Base-by-base conservation (phyloP, 92 coral and sea anemone species). In the Epizoanthus rinbou region DNA sequence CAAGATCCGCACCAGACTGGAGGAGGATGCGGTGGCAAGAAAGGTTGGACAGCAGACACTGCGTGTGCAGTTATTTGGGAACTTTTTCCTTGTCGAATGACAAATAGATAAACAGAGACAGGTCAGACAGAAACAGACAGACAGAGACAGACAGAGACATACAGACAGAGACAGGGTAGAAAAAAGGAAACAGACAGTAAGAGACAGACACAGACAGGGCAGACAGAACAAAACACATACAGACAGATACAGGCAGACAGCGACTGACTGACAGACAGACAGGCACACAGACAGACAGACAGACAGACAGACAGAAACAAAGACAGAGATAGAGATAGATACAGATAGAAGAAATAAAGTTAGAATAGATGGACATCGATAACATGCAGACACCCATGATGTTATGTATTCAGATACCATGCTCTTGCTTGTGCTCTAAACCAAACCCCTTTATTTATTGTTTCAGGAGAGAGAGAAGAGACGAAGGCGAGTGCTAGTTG, bases 401-500 rank as follows among this genome's bases (percentile, higher is more conserved):
- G 24, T 25, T n/a, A 28, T 63, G 68, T 16, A 23, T 50, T 1
- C 3, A 50, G 54, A 50, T 50, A 50, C 54, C 54, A 50, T 70
- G 56, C 57, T 17, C 31, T 13, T 13, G 14, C 11, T 47, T 73
- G 45, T 43, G 24, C 54, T 17, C 15, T 73, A 23, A 21, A 14
- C 6, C 15, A 3, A 10, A 13, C 39, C 43, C 23, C 0, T 3
- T 69, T 10, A 17, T 57, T 69, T 17, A 45, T 57, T 70, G 52
- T 43, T 69, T 4, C 57, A 95, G 98, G 98, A 95, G 82, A 74
- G 98, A 73, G 98, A 95, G 75, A 95, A 95, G 79, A 87, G 98
- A 75, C 88, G 98, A 71, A 86, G 98, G 33, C 64, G 98, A 25
- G 98, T 95, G 62, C 87, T 95, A 66, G 87, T 95, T 72, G 98